Percentiles rank a stretch among this genome's conserved stretches.
Conservation (phyloP, 2,797 vertebrate genomes). For the Corythornis leucogaster region DNA sequence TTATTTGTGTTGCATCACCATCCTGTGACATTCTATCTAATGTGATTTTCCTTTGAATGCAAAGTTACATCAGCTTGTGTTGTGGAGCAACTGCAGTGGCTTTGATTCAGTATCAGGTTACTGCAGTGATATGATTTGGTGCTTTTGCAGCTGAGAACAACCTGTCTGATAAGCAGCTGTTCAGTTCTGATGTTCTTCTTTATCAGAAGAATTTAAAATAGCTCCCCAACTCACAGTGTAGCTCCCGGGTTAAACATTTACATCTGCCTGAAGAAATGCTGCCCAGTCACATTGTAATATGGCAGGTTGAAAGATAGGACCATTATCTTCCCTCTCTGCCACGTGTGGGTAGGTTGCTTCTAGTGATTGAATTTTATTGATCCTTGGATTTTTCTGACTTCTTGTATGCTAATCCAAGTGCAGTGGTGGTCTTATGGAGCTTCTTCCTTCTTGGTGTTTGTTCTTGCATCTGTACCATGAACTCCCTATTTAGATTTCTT, state of each 20-base stretch:
- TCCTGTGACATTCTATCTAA: neutral
- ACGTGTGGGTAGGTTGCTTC: neutral
- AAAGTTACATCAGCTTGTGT: neutral
- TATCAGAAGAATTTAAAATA: neutral
- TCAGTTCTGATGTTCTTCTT: neutral
- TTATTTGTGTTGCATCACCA: neutral
- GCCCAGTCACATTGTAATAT: neutral
- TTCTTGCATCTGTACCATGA: neutral
- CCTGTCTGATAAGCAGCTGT: neutral
- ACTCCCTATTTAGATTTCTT: conserved; percentile 25
- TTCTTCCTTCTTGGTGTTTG: conserved; percentile 3
- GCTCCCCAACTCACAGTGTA: neutral
- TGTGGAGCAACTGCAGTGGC: neutral
- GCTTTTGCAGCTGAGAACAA: neutral
- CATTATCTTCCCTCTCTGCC: neutral
- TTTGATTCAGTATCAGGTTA: neutral
- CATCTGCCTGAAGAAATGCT: neutral
- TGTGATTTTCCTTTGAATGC: neutral
- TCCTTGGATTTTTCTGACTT: neutral
- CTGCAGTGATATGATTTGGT: neutral
- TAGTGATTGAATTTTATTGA: neutral
- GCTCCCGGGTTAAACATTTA: neutral
- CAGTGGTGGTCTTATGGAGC: neutral
- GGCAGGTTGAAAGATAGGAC: neutral
- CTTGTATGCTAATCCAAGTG: neutral